phyloP scores from a whole-genome alignment of 2,113 vertebrate species.

The Corythornis madagascariensis region DNA sequence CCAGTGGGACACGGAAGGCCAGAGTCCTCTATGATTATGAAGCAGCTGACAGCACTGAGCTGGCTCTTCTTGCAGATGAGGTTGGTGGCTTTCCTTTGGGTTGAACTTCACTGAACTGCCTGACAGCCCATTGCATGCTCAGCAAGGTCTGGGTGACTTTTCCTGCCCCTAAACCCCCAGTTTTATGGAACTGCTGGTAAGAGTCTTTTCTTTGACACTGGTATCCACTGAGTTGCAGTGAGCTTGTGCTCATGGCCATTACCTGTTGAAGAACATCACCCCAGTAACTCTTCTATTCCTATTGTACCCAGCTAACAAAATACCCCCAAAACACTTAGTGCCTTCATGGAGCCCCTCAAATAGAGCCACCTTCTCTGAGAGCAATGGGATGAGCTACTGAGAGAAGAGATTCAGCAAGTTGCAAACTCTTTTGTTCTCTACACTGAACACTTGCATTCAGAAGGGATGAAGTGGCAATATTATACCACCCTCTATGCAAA shows the following conservation, averaged over 20 bases:
- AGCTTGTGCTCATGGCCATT: not conserved
- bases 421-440: not conserved
- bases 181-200: not conserved
- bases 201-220: not conserved
- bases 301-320: not conserved
- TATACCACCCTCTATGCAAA: not conserved
- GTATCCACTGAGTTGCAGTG: not conserved
- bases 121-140: not conserved
- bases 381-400: not conserved
- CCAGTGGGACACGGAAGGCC: conserved; percentile 91
- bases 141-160: not conserved
- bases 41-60: conserved; percentile 91
- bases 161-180: not conserved
- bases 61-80: conserved; percentile 93
- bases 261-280: not conserved
- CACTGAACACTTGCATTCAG: not conserved
- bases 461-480: not conserved
- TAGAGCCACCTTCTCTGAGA: not conserved
- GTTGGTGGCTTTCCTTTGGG: conserved; percentile 64
- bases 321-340: not conserved
- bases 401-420: not conserved
- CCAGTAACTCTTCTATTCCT: not conserved
- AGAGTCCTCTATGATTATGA: conserved; percentile 96
- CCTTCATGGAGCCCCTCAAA: not conserved
- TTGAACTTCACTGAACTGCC: not conserved